phyloP scores from a whole-genome alignment of 2,888 invertebrate genomes.

The Selenia dentaria region DNA sequence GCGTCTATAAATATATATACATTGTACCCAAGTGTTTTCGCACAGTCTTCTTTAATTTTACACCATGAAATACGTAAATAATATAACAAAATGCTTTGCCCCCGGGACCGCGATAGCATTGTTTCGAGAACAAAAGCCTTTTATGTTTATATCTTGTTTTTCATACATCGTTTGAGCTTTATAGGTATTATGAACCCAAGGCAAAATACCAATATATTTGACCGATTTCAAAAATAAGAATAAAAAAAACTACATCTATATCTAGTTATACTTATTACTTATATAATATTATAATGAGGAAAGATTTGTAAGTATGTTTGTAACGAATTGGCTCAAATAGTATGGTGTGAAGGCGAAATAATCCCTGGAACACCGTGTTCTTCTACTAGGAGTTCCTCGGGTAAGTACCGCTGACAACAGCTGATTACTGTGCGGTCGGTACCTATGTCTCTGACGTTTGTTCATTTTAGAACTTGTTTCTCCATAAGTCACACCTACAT shows the following conservation, averaged over 20 bases:
- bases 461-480: slow-evolving; percentile 3
- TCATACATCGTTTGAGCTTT: slow-evolving; percentile 14
- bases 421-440: neutral
- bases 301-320: too few relatives aligned
- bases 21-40: too few relatives aligned
- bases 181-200: neutral
- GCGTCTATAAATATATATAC: too few relatives aligned
- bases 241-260: too few relatives aligned
- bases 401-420: too few relatives aligned
- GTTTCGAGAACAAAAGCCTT: slow-evolving; percentile 16
- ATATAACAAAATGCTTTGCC: slow-evolving; percentile 6
- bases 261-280: too few relatives aligned
- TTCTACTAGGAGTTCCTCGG: too few relatives aligned
- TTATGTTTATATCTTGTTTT: slow-evolving; percentile 15
- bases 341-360: too few relatives aligned
- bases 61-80: neutral
- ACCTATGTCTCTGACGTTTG: neutral
- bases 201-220: neutral
- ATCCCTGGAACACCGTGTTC: too few relatives aligned
- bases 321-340: too few relatives aligned
- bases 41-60: neutral
- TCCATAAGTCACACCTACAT: slow-evolving; percentile 17
- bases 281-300: too few relatives aligned
- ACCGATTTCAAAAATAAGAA: too few relatives aligned
- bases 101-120: slow-evolving; percentile 18